These are phyloP conservation scores for Marisa cornuarietis DNA, from an alignment of 1,140 invertebrate species.

Conservation along the genomic window DNA sequence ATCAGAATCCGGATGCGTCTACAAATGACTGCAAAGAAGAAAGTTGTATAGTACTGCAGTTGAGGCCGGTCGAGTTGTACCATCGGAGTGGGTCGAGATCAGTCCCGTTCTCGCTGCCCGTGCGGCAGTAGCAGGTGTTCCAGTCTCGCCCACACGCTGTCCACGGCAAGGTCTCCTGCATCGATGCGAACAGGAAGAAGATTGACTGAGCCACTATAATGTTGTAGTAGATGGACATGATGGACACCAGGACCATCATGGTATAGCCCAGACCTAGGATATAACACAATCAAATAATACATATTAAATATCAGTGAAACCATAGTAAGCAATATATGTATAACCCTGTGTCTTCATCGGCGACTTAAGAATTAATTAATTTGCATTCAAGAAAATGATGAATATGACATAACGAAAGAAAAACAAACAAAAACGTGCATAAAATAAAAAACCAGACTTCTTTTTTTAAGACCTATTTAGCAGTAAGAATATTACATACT, in stretches of 20 bases:
- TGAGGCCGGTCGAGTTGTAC: conserved; percentile 27
- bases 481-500: background rate
- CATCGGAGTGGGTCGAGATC: conserved; percentile 20
- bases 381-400: too few relatives aligned
- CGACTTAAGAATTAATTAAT: too few relatives aligned
- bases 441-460: background rate
- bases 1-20: too few relatives aligned
- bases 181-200: conserved; percentile 51
- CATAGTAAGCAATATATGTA: too few relatives aligned
- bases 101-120: conserved; percentile 16
- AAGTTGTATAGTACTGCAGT: conserved; percentile 31
- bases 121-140: conserved; percentile 46
- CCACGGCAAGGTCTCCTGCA: conserved; percentile 48
- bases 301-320: too few relatives aligned
- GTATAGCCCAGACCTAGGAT: conserved; percentile 78
- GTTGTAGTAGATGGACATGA: conserved; percentile 67
- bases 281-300: too few relatives aligned
- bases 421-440: background rate
- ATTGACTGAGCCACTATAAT: conserved; percentile 62
- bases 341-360: too few relatives aligned
- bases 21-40: background rate
- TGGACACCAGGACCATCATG: conserved; percentile 70
- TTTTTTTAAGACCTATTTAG: background rate
- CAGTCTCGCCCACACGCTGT: conserved; percentile 45
- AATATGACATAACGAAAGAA: background rate